Evolutionary conservation across 2,113 vertebrate genomes (phyloP).

Genomic region (Chaenocephalus aceratus): DNA sequence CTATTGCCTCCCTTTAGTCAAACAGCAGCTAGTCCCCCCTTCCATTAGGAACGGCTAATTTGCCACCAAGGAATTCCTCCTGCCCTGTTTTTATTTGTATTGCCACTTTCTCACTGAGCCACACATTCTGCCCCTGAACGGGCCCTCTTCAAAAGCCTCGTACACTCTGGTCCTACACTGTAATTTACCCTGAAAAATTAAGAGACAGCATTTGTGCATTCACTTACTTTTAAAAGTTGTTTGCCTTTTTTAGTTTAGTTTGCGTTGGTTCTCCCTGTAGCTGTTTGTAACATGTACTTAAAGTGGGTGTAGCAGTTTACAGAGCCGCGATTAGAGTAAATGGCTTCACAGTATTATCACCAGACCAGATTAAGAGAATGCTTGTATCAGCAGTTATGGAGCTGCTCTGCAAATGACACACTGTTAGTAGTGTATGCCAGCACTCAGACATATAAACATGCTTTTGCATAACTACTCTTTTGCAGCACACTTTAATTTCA

Average conservation of each 20-base stretch:
- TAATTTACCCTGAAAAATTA: slow-evolving; percentile 72
- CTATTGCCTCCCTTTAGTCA: slow-evolving; percentile 67
- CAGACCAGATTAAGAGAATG: slow-evolving; percentile 71
- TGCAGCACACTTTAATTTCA: slow-evolving; percentile 44
- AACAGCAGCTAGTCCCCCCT: slow-evolving; percentile 61
- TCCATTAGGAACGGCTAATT: slow-evolving; percentile 80
- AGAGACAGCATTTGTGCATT: slow-evolving; percentile 61
- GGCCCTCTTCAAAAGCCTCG: slow-evolving; percentile 36
- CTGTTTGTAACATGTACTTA: slow-evolving; percentile 79
- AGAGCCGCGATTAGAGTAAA: slow-evolving; percentile 79
- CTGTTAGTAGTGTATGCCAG: slow-evolving; percentile 59
- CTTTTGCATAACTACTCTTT: slow-evolving; percentile 39
- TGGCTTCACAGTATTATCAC: slow-evolving; percentile 73
- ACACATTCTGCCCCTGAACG: slow-evolving; percentile 43
- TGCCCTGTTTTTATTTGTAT: slow-evolving; percentile 77
- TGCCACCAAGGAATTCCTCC: slow-evolving; percentile 70
- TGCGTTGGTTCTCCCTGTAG: slow-evolving; percentile 56
- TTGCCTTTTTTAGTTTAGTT: slow-evolving; percentile 46
- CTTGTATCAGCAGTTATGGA: slow-evolving; percentile 76
- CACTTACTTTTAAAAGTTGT: slow-evolving; percentile 50
- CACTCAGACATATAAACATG: slow-evolving; percentile 57
- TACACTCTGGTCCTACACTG: slow-evolving; percentile 44
- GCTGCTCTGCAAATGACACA: slow-evolving; percentile 72
- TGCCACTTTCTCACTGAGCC: slow-evolving; percentile 65
- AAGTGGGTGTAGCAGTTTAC: slow-evolving; percentile 78